phyloP scores from a whole-genome alignment of 2,797 vertebrate genomes.

The Muraenolepis orangiensis region DNA sequence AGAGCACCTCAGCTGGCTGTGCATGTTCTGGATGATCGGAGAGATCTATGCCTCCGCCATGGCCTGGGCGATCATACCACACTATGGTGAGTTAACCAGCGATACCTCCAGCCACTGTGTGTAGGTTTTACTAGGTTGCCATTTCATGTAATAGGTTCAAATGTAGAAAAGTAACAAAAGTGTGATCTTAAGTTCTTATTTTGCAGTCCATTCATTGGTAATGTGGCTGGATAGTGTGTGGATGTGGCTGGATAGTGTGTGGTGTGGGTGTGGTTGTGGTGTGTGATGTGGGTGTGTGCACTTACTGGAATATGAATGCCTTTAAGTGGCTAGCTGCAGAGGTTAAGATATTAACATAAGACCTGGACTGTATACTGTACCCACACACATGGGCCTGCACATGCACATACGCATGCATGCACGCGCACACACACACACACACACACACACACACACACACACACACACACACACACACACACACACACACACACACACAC shows the following conservation, averaged over 20 bases:
- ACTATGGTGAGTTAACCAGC: conserved; percentile 84
- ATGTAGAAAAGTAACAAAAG: no score
- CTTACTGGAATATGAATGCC: conserved; percentile 38
- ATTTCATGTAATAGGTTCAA: no score
- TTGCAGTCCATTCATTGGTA: neutral
- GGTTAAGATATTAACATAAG: conserved; percentile 71
- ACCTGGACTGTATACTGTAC: conserved; percentile 14
- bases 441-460: no score
- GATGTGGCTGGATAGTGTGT: neutral
- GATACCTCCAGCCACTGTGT: neutral
- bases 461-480: neutral
- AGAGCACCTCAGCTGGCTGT: conserved; percentile 96
- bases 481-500: no score
- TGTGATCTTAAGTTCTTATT: no score
- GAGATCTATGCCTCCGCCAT: conserved; percentile 98
- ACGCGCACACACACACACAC: no score
- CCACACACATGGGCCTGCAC: conserved; percentile 7
- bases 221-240: neutral
- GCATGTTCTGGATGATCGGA: conserved; percentile 99
- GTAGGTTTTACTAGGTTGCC: neutral
- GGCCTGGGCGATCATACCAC: conserved; percentile 99
- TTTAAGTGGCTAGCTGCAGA: conserved; percentile 49
- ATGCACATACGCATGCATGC: conserved; percentile 29
- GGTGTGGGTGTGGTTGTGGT: neutral
- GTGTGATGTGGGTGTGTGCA: neutral